A percentile compares a stretch with the other conserved stretches of the same genome.
Conservation (phyloP, 2,797 vertebrate genomes). For the Manis crassicaudata region DNA sequence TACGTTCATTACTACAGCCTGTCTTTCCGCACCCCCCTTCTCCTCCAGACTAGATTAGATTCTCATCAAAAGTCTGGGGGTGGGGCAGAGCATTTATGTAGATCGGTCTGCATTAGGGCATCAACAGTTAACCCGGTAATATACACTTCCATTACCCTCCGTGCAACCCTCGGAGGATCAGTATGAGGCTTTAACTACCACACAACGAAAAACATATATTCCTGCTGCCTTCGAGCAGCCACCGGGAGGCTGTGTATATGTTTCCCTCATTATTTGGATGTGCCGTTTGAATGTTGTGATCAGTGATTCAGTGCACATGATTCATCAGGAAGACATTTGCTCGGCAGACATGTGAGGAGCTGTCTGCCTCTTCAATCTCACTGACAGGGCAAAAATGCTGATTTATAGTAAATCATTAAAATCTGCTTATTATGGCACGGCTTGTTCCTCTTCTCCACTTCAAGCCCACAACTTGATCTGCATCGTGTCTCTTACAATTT, state of each 20-base stretch:
- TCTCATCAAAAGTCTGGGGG: constrained; percentile 76
- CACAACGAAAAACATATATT: neutral
- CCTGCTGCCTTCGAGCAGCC: constrained; percentile 51
- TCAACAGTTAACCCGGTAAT: constrained; percentile 77
- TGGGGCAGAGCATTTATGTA: constrained; percentile 76
- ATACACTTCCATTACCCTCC: constrained; percentile 77
- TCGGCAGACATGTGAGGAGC: constrained; percentile 97
- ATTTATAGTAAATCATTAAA: constrained; percentile 99
- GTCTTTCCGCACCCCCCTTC: neutral
- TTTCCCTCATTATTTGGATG: constrained; percentile 90
- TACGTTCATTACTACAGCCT: neutral
- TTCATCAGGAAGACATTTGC: constrained; percentile 98
- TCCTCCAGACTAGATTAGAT: constrained; percentile 77
- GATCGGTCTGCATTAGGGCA: constrained; percentile 74
- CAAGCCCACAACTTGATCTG: constrained; percentile 89
- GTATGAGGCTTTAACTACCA: constrained; percentile 54
- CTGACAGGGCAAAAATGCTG: constrained; percentile 97
- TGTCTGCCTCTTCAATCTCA: constrained; percentile 98
- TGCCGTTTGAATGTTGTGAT: constrained; percentile 92
- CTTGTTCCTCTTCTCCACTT: constrained; percentile 92
- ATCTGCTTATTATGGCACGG: constrained; percentile 97
- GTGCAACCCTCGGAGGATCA: constrained; percentile 77
- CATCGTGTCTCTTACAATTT: constrained; percentile 89
- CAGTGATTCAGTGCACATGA: constrained; percentile 96
- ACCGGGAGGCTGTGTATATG: constrained; percentile 86